Evolutionary conservation across 2,888 invertebrate species (phyloP).

Genomic region (Mythimna vitellina): DNA sequence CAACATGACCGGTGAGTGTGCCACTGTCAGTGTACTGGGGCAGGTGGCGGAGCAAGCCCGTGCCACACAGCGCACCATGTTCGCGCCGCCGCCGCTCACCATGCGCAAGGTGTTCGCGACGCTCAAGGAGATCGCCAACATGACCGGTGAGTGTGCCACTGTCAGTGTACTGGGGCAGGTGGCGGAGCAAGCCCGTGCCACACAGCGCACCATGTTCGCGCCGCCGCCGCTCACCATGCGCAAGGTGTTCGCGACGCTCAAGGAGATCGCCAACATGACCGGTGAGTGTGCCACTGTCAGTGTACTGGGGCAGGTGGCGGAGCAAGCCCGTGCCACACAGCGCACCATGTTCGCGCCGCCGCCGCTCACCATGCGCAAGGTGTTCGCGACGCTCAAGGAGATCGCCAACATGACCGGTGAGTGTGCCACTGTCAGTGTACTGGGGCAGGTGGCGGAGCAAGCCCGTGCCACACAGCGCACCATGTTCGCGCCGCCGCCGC

Average conservation of each 20-base stretch:
- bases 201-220: constrained; percentile 90
- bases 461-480: too few relatives aligned
- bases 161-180: too few relatives aligned
- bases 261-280: constrained; percentile 91
- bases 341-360: constrained; percentile 92
- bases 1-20: constrained; percentile 32
- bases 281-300: too few relatives aligned
- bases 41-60: constrained; percentile 96
- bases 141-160: constrained; percentile 28
- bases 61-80: constrained; percentile 96
- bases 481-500: too few relatives aligned
- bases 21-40: constrained; percentile 93
- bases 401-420: constrained; percentile 81
- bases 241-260: constrained; percentile 95
- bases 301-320: too few relatives aligned
- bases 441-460: too few relatives aligned
- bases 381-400: constrained; percentile 96
- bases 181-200: too few relatives aligned
- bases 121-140: constrained; percentile 94
- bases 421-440: too few relatives aligned
- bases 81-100: constrained; percentile 94
- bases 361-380: constrained; percentile 93
- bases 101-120: constrained; percentile 94
- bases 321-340: constrained; percentile 77
- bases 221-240: constrained; percentile 94